Base-by-base conservation (phyloP, 2,797 vertebrate genomes). In the Microhierax caerulescens region DNA sequence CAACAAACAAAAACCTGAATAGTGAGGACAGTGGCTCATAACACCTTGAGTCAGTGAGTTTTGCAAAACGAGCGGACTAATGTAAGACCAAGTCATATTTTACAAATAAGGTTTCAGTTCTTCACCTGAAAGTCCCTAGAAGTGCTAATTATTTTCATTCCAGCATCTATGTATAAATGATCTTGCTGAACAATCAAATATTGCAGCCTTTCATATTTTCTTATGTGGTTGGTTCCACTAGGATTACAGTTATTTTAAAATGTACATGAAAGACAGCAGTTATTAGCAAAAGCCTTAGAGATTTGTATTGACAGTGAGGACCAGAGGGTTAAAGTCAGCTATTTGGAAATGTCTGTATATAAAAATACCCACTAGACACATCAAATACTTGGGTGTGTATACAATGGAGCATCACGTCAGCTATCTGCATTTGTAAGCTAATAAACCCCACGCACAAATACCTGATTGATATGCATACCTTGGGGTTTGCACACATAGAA, bases 241-340 rank as follows among this genome's bases (percentile, higher is more conserved):
- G 90, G 83, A 94, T 77, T 82, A 70, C 34, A 64, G 59, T 45
- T 86, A 53, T 75, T 95, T 92, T 61, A 76, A 94, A 96, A 85
- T 63, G 76, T 25, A 78, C 78, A 87, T 80, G 77, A 93, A 94
- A 93, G 78, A 27, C 60, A 85, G 80, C 21, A 60, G 63, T 53
- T 92, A 88, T 63, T 79, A 86, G 43, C 45, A 85, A 77, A 95
- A 89, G 13, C 81, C 86, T 85, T 43, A 20, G 86, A 87, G 85
- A 72, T 77, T 61, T 5, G 2, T 61, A 57, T 20, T 67, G 77
- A 61, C 74, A 57, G 43, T 0, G 34, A 90, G 80, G 86, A 86
- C 72, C 64, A 87, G 86, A 89, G 92, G 85, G 88, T 93, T 95
- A 76, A 97, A 92, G 39, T 22, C 78, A 92, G 48, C 70, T 75